Base-by-base conservation (phyloP, 2,888 invertebrate species). In the Ophioninae sp. region DNA sequence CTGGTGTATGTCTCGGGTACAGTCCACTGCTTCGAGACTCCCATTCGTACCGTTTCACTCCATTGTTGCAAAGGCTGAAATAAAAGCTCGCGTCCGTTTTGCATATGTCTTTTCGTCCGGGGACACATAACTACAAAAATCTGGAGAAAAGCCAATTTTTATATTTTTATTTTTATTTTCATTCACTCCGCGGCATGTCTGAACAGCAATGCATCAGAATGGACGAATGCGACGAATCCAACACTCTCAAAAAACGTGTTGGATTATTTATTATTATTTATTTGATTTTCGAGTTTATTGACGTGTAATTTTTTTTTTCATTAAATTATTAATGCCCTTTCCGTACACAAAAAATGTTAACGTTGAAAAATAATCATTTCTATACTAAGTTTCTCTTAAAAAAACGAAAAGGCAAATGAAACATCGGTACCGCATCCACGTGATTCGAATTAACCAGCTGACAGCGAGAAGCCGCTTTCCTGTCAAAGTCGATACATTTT, bases 1-100 rank as follows among this genome's bases (percentile, higher is more conserved):
- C 78, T 67, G 62, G 44, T 74, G 23, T 78, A 44, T 69, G 61
- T 64, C 70, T 70, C 69, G 62, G 41, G 56, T 44, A 50, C 70
- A 39, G 62, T 78, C 37, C 21, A 56, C n/a, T 41, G 23, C 6
- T 37, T n/a, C 23, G n/a, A 13, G 50, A 57, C 50, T 30, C 69
- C 62, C 44, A 23, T 44, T 64, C 44, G 37, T 23, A 13, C 50
- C 50, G 13, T 39, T 56, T 41, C 65, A 64, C 41, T 61, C 72
- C 67, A 76, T 79, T 59, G 80, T 81, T 80, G 81, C 81, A 75
- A 81, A 81, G 69, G 70, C 83, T 83, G 83, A 78, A 83, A 81
- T 83, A 83, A 83, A 78, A 80, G 80, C 83, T 75, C 83, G 77
- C 78, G 80, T 81, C 73, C 79, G 76, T 73, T 80, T 77, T 80